phyloP scores from a whole-genome alignment of 1,140 invertebrate species.

The Diabrotica virgifera region DNA sequence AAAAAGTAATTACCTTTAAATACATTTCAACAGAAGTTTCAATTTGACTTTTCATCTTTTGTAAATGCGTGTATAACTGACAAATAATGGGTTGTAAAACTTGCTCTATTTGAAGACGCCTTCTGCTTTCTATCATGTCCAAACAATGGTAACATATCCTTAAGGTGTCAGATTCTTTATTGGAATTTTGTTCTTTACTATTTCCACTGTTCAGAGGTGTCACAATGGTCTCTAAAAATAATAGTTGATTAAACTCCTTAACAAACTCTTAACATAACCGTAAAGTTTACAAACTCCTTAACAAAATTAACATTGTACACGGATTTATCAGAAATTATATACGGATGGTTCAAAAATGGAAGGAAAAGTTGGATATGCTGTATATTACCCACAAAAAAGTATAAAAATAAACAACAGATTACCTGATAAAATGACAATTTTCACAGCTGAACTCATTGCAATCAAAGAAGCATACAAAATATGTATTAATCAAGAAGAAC shows the following conservation, averaged over 20 bases:
- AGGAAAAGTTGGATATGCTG: no score
- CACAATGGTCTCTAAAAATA: slow-evolving; percentile 39
- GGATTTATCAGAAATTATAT: no score
- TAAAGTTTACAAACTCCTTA: background rate
- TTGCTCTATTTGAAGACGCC: slow-evolving; percentile 75
- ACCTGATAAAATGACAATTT: no score
- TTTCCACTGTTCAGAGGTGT: slow-evolving; percentile 36
- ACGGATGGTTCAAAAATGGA: no score
- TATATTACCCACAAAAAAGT: no score
- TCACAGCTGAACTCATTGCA: no score
- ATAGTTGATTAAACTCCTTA: background rate
- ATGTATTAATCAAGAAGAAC: no score
- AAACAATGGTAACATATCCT: slow-evolving; percentile 83
- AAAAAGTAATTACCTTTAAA: slow-evolving; percentile 69
- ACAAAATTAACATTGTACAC: background rate
- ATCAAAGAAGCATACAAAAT: no score
- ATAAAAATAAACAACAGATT: no score
- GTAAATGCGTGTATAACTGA: slow-evolving; percentile 80
- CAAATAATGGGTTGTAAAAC: slow-evolving; percentile 75
- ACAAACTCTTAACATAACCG: background rate
- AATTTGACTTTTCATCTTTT: slow-evolving; percentile 71
- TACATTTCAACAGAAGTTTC: slow-evolving; percentile 77
- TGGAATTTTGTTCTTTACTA: slow-evolving; percentile 26
- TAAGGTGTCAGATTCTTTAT: slow-evolving; percentile 56
- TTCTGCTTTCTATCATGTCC: slow-evolving; percentile 74